These are phyloP conservation scores for Latheticus oryzae DNA, from an alignment of 2,888 invertebrate species.

Conservation along the genomic window DNA sequence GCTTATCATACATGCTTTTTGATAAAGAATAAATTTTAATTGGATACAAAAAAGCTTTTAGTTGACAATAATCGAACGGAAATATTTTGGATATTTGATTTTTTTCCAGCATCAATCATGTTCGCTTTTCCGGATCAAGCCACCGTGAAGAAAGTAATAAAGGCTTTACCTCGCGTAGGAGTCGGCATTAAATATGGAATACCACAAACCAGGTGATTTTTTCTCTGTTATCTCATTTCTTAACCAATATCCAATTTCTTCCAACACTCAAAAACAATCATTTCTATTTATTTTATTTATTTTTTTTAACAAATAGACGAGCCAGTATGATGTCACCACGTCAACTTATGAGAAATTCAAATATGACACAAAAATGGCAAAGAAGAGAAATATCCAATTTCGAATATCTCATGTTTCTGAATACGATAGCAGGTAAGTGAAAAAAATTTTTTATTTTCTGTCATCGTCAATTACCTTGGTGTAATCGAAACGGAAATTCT, in stretches of 20 bases:
- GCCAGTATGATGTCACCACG: conserved; percentile 99
- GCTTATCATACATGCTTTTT: no score
- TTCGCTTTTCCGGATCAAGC: conserved; percentile 98
- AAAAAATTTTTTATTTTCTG: conserved; percentile 4
- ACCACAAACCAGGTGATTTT: conserved; percentile 87
- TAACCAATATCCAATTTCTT: conserved; percentile 5
- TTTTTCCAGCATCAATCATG: conserved; percentile 92
- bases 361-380: conserved; percentile 99
- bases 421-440: conserved; percentile 94
- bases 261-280: conserved; percentile 6
- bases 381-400: conserved; percentile 99
- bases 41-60: no score
- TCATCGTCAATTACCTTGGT: conserved; percentile 17
- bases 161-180: conserved; percentile 95
- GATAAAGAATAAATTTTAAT: no score
- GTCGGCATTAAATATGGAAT: conserved; percentile 99
- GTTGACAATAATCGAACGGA: no score
- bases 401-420: conserved; percentile 99
- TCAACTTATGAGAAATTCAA: conserved; percentile 98
- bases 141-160: conserved; percentile 98
- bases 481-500: conserved; percentile 35
- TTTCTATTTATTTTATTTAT: no score
- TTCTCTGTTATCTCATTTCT: conserved; percentile 3
- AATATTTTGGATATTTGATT: neutral
- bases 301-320: no score